A percentile compares a stretch with the other conserved stretches of the same genome.
Evolutionary conservation across 2,113 vertebrate species (phyloP).

Genomic region (Esox niger): DNA sequence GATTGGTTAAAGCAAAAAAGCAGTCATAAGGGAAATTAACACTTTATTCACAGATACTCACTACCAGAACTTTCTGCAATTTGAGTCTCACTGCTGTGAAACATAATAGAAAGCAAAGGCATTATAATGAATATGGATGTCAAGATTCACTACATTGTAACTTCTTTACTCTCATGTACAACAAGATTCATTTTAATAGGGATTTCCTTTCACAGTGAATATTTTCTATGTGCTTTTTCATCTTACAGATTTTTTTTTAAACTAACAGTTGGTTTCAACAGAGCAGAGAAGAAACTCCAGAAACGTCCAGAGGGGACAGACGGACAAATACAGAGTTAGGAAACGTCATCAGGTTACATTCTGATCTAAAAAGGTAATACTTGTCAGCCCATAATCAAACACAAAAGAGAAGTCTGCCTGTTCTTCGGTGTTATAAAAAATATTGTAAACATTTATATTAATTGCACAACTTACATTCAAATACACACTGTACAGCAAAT

Average conservation of each 20-base stretch:
- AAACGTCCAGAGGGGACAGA: constrained; percentile 3
- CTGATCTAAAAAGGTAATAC: constrained; percentile 37
- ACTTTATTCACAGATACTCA: constrained; percentile 67
- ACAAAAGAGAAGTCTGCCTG: constrained; percentile 55
- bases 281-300: constrained; percentile 3
- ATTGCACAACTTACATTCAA: constrained; percentile 79
- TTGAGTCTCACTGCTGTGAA: constrained; percentile 47
- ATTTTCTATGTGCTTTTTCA: constrained; percentile 66
- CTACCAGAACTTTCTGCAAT: constrained; percentile 56
- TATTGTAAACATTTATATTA: constrained; percentile 77
- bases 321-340: constrained; percentile 21
- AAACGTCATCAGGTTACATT: constrained; percentile 45
- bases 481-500: constrained; percentile 74
- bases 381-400: constrained; percentile 35
- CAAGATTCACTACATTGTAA: constrained; percentile 47
- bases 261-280: constrained; percentile 1
- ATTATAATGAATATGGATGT: constrained; percentile 40
- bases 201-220: constrained; percentile 64
- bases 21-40: constrained; percentile 47
- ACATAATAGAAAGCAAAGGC: neutral
- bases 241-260: constrained; percentile 34
- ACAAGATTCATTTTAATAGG: constrained; percentile 44
- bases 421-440: constrained; percentile 71
- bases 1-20: constrained; percentile 4
- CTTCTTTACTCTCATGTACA: constrained; percentile 45